Evolutionary conservation across 2,113 vertebrate genomes (phyloP).

Genomic region (Chitala chitala): DNA sequence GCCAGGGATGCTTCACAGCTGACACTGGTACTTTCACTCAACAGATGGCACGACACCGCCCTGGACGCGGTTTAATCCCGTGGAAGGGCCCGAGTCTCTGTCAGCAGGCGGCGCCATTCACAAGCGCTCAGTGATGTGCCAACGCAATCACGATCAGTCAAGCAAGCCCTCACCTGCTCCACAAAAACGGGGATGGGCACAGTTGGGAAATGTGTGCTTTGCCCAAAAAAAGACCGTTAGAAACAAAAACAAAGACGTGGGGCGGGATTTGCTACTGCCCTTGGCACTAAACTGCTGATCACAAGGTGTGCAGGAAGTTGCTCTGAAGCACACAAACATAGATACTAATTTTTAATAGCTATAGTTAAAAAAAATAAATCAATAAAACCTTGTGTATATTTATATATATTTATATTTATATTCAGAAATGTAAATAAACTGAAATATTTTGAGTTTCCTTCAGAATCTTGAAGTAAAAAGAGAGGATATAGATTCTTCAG

Average conservation of each 20-base stretch:
- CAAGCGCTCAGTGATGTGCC: neutral
- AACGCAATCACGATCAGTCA: neutral
- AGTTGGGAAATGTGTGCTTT: neutral
- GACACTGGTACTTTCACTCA: neutral
- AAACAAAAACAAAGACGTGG: neutral
- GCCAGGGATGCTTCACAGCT: conserved; percentile 18
- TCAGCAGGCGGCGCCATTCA: too few relatives aligned
- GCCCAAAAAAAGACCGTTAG: neutral
- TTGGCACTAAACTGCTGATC: neutral
- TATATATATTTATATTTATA: conserved; percentile 42
- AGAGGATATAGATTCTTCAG: neutral
- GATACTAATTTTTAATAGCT: neutral
- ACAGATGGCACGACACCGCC: too few relatives aligned
- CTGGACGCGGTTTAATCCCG: too few relatives aligned
- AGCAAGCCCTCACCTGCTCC: neutral
- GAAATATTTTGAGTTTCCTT: conserved; percentile 36
- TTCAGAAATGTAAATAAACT: conserved; percentile 37
- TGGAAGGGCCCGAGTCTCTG: too few relatives aligned
- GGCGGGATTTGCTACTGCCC: neutral
- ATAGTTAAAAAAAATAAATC: conserved; percentile 10
- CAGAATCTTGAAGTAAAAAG: conserved; percentile 31
- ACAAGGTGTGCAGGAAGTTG: neutral
- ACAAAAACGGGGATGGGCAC: neutral
- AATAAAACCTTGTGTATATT: conserved; percentile 23
- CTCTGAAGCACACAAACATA: neutral